These are phyloP conservation scores for Muscicapa adusta DNA, from an alignment of 2,113 vertebrate species.

Conservation along the genomic window DNA sequence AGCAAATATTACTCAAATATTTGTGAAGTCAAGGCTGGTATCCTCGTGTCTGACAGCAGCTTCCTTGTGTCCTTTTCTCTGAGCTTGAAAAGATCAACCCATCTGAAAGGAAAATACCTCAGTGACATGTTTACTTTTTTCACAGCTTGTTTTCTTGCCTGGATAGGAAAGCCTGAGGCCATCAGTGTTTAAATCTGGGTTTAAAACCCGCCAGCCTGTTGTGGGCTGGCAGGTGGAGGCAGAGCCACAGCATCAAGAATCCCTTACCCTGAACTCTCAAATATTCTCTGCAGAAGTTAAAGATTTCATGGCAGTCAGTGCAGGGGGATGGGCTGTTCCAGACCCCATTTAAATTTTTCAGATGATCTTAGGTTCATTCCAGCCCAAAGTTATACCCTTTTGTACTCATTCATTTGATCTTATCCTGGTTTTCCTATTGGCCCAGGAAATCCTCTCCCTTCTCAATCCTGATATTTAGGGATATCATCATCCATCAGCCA, in stretches of 20 bases:
- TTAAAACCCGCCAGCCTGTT: background rate
- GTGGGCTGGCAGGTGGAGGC: background rate
- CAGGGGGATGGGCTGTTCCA: background rate
- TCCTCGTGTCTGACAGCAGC: background rate
- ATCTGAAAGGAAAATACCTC: conserved; percentile 26
- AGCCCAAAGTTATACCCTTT: background rate
- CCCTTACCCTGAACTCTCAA: background rate
- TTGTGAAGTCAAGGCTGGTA: background rate
- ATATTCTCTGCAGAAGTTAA: background rate
- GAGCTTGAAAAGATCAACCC: background rate
- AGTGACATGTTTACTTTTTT: conserved; percentile 33
- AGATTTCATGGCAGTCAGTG: background rate
- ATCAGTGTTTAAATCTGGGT: background rate
- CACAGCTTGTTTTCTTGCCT: conserved; percentile 48
- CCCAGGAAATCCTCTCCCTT: background rate
- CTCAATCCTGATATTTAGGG: background rate
- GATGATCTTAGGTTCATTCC: background rate
- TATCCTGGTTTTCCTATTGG: background rate
- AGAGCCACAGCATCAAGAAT: background rate
- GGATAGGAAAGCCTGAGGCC: conserved; percentile 25
- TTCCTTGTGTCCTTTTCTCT: background rate
- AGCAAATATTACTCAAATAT: background rate
- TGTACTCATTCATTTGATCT: background rate
- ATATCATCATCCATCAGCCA: background rate
- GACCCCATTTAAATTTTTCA: background rate